Base-by-base conservation (phyloP, 2,888 invertebrate species). In the Rotaria magnacalcarata region DNA sequence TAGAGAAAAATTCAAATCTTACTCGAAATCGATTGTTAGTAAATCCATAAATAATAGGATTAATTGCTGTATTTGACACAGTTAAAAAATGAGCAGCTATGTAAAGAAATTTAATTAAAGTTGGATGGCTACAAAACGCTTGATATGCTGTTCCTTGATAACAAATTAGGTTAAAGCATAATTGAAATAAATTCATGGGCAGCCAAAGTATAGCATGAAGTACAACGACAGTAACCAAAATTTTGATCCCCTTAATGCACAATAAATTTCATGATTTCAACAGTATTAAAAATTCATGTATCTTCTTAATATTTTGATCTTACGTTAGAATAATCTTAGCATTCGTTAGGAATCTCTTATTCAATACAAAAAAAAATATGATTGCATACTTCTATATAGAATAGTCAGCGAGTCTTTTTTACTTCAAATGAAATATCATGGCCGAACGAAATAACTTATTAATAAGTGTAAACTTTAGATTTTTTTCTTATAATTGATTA, bases 11-110 rank as follows among this genome's bases (percentile, higher is more conserved):
- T 50, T 50, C 14, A 14, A 34, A 27, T 34, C 19, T 84, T 34
- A 84, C 84, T 34, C 84, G 84, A 84, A 84, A 84, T 84, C 54
- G 34, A 47, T 56, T 52, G 34, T 84, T 84, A 11, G 54, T 47
- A 54, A 84, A 54, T 41, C 84, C 84, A 54, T 84, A 84, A 8
- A 84, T 84, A n/a, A 84, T 84, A 19, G 84, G 84, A 84, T 84
- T 84, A 41, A 84, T 52, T 21, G 56, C 52, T 34, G 84, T 84
- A 84, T 84, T 84, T 27, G 84, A 52, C 24, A 84, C 56, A 21
- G 84, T 54, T 27, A 84, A 54, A 34, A 34, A 84, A 56, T 84
- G 84, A 52, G 24, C 19, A 54, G 19, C 10, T 8, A 84, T 84
- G 41, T 84, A 84, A 24, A 80, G 80, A 47, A 80, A 14, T 80